Conservation (phyloP, 2,113 vertebrate genomes). For the Podarcis raffonei region DNA sequence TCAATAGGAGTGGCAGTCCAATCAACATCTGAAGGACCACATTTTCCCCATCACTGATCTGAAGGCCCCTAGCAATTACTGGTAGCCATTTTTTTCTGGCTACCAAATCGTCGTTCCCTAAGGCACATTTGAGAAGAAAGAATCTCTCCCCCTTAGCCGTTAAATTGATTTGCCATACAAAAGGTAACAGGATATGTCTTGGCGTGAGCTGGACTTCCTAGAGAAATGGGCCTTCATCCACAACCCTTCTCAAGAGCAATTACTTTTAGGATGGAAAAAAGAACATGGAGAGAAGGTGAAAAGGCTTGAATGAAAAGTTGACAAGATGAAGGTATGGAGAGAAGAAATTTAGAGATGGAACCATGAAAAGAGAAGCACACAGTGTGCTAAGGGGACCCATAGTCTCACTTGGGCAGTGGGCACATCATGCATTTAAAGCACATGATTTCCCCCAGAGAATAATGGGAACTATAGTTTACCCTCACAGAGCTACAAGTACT, state of each 20-base stretch:
- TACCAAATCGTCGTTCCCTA: background rate
- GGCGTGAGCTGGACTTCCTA: background rate
- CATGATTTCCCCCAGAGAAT: too few species aligned
- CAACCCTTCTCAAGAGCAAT: background rate
- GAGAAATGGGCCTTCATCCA: background rate
- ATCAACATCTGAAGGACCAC: too few species aligned
- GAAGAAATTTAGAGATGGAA: background rate
- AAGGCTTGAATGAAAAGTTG: background rate
- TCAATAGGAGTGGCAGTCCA: too few species aligned
- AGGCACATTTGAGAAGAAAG: background rate
- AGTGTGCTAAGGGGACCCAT: too few species aligned
- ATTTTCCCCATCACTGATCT: background rate
- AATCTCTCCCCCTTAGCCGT: too few species aligned
- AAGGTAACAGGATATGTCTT: background rate
- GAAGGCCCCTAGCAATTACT: background rate
- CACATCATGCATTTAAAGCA: too few species aligned
- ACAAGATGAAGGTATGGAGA: background rate
- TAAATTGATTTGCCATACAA: background rate
- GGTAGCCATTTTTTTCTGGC: background rate
- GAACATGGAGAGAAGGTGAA: background rate
- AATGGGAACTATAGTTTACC: too few species aligned
- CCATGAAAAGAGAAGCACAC: rapidly evolving
- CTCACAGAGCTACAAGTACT: too few species aligned
- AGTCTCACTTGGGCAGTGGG: background rate
- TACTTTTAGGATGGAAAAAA: background rate